Base-by-base conservation (phyloP, 2,888 invertebrate genomes). In the Thymelicus lineola region DNA sequence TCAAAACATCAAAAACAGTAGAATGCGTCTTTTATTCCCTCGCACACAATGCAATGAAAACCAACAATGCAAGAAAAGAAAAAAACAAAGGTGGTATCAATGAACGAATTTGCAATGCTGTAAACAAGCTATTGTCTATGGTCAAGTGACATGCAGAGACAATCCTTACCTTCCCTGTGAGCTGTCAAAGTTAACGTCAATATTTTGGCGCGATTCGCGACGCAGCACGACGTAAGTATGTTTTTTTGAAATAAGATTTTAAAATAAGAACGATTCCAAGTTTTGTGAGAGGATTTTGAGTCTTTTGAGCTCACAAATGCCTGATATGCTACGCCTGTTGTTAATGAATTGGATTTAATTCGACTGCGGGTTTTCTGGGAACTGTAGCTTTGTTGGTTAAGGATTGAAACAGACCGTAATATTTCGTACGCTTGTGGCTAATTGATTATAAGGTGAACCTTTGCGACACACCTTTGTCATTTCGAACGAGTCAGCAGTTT, bases 151-250 rank as follows among this genome's bases (percentile, higher is more conserved):
- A 73, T 55, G 68, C 68, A 64, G 63, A 50, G 63, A 64, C 74
- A 76, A 76, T 75, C 71, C 72, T 64, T 64, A 50, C 63, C 63
- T 74, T 76, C 74, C 74, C 74, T 72, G 75, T 71, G 74, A 76
- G 74, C 79, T 79, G 79, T 80, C 81, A 80, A 80, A 79, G 71
- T 74, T 75, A 77, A 80, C 76, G 78, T 82, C 80, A 82, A 82
- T 82, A 82, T 81, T 82, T 83, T 82, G 85, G 91, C 91, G 90
- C 89, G 89, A 92, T 93, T 93, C 78, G 92, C 74, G 78, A 86
- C 92, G 91, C 93, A 79, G 90, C 86, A 79, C 89, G 91, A 74
- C 70, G 35, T 28, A n/a, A 36, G 46, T 62, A 58, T 20, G 36
- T 45, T 66, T 69, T 71, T 64, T 42, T 20, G 0, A 73, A 76